phyloP scores from a whole-genome alignment of 2,888 invertebrate genomes.

The Mesochorus sp. region DNA sequence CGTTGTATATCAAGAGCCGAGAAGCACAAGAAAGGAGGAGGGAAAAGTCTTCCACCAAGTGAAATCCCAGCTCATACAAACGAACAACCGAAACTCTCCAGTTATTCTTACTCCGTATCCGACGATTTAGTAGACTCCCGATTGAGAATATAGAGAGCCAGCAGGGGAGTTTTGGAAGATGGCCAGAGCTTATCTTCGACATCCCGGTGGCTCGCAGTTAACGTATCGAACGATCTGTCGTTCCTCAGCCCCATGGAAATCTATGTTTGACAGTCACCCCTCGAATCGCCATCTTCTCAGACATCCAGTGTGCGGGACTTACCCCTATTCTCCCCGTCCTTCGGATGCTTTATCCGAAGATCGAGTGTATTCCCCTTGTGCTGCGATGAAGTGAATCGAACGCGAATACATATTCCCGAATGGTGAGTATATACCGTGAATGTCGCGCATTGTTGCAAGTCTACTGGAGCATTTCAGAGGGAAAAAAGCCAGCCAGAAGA shows the following conservation, averaged over 20 bases:
- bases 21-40: background rate
- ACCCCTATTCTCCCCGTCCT: background rate
- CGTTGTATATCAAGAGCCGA: slow-evolving; percentile 5
- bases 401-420: slow-evolving; percentile 9
- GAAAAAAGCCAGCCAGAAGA: background rate
- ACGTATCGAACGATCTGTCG: slow-evolving; percentile 57
- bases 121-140: slow-evolving; percentile 19
- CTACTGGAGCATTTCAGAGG: slow-evolving; percentile 31
- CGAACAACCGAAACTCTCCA: slow-evolving; percentile 45
- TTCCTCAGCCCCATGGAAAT: slow-evolving; percentile 52
- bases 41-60: background rate
- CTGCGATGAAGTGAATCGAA: slow-evolving; percentile 32
- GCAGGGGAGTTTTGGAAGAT: slow-evolving; percentile 54
- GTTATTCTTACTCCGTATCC: slow-evolving; percentile 33
- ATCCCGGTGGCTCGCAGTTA: slow-evolving; percentile 55
- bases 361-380: slow-evolving; percentile 21
- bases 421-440: slow-evolving; percentile 28
- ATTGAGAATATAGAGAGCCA: slow-evolving; percentile 30
- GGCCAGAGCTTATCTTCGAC: slow-evolving; percentile 60
- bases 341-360: slow-evolving; percentile 18
- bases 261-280: slow-evolving; percentile 52
- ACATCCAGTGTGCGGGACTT: slow-evolving; percentile 1
- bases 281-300: slow-evolving; percentile 37
- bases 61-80: slow-evolving; percentile 33
- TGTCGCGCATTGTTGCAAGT: slow-evolving; percentile 43